These are phyloP conservation scores for Agonopterix subpropinquella DNA, from an alignment of 2,888 invertebrate species.

Conservation along the genomic window DNA sequence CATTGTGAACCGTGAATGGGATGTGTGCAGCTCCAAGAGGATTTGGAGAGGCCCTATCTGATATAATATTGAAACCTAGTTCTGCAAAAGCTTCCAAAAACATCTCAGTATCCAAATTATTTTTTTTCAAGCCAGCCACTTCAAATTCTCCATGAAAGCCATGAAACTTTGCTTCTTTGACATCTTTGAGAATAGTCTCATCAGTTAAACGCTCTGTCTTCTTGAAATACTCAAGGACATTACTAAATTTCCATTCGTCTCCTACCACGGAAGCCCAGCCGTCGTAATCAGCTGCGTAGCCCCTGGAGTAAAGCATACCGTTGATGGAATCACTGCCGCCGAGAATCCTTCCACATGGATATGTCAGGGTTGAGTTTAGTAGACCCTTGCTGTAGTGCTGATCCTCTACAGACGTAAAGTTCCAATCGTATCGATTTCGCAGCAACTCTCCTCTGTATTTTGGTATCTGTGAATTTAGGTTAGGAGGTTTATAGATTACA, in stretches of 20 bases:
- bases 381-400: conserved; percentile 41
- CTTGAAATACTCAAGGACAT: conserved; percentile 49
- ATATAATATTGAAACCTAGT: conserved; percentile 40
- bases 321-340: conserved; percentile 57
- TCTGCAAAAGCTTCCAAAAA: conserved; percentile 46
- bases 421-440: conserved; percentile 49
- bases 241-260: conserved; percentile 44
- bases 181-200: conserved; percentile 35
- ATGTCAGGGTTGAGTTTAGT: conserved; percentile 33
- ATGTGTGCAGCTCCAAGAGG: conserved; percentile 50
- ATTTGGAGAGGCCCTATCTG: conserved; percentile 54
- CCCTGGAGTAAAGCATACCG: conserved; percentile 58
- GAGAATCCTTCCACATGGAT: conserved; percentile 53
- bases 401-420: conserved; percentile 47
- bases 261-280: conserved; percentile 47
- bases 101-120: conserved; percentile 24
- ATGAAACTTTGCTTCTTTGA: conserved; percentile 39
- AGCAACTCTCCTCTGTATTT: conserved; percentile 34
- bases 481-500: too few species aligned
- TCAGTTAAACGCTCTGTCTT: conserved; percentile 55
- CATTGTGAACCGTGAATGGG: conserved; percentile 48
- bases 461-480: conserved; percentile 36
- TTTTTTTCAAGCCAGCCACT: conserved; percentile 34
- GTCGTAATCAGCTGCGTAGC: conserved; percentile 50
- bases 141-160: conserved; percentile 47